Base-by-base conservation (phyloP, 2,797 vertebrate genomes). In the Lindbergichthys nudifrons region DNA sequence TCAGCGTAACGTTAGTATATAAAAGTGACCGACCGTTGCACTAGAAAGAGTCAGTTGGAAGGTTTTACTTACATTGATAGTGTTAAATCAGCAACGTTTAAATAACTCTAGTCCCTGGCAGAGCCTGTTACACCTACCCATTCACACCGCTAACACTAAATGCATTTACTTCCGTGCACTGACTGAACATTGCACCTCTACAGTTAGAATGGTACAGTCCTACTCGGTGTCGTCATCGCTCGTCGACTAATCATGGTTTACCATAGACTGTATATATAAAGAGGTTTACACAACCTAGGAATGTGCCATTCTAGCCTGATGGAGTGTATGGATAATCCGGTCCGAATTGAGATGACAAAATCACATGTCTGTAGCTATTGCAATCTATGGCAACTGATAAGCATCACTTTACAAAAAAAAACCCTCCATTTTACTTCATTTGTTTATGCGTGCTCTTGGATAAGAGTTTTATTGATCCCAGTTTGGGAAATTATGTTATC, bases 61-160 rank as follows among this genome's bases (percentile, higher is more conserved):
- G 15, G n/a, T 0, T 47, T 6, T 19, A 87, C 85, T 87, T 18
- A 87, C 85, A n/a, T 66, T 42, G 52, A 3, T n/a, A 11, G 60
- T 5, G 46, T 43, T 36, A 2, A 30, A 23, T 10, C 3, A 2
- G 32, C 43, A 1, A 4, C 36, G 2, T 1, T 51, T 41, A 0
- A 9, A 39, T 0, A 0, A 21, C 12, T 65, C 18, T 13, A 0
- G 58, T 32, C 30, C 7, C 60, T 23, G 2, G 4, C 10, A 36
- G 8, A 50, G 16, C 10, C 15, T 3, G 45, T 9, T 9, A 36
- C 32, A 45, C 21, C 26, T 5, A 23, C 16, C 39, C 62, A 76
- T 45, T 9, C 58, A 70, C 53, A 41, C 18, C 4, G 0, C 10
- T 45, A 10, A 5, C 11, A 32, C 2, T 0, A 0, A 5, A 10